phyloP scores from a whole-genome alignment of 2,113 vertebrate genomes.

The Trachemys scripta region DNA sequence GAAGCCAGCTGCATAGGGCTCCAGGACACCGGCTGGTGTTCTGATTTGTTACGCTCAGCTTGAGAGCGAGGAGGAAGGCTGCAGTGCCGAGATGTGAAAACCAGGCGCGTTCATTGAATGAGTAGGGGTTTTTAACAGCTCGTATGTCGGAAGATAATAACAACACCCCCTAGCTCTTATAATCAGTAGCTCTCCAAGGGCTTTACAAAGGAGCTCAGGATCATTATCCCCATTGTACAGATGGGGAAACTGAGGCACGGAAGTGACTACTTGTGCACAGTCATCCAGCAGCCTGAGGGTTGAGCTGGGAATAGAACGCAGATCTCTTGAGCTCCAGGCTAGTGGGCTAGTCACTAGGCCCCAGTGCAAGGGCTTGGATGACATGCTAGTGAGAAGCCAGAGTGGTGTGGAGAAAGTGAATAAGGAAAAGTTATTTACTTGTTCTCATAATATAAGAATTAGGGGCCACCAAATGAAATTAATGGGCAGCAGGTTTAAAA shows the following conservation, averaged over 20 bases:
- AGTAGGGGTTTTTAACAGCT: background rate
- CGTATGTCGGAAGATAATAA: background rate
- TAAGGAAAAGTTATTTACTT: too few species aligned
- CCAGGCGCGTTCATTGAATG: too few species aligned
- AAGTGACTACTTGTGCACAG: background rate
- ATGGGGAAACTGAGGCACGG: background rate
- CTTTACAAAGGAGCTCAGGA: background rate
- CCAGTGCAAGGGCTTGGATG: background rate
- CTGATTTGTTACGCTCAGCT: background rate
- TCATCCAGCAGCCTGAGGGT: background rate
- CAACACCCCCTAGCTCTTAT: background rate
- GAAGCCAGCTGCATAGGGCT: background rate
- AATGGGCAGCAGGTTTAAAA: too few species aligned
- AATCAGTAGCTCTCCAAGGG: background rate
- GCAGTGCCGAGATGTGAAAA: background rate
- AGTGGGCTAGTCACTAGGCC: background rate
- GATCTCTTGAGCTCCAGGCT: background rate
- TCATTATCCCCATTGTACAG: background rate
- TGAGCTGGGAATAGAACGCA: background rate
- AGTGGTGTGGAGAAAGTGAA: too few species aligned
- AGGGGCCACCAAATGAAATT: too few species aligned
- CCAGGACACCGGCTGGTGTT: background rate
- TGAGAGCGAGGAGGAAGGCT: background rate
- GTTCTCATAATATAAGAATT: too few species aligned
- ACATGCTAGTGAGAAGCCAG: background rate